Percentiles rank a stretch among this genome's conserved stretches.
Evolutionary conservation across 1,140 invertebrate species (phyloP).

Genomic region (Diprion similis): DNA sequence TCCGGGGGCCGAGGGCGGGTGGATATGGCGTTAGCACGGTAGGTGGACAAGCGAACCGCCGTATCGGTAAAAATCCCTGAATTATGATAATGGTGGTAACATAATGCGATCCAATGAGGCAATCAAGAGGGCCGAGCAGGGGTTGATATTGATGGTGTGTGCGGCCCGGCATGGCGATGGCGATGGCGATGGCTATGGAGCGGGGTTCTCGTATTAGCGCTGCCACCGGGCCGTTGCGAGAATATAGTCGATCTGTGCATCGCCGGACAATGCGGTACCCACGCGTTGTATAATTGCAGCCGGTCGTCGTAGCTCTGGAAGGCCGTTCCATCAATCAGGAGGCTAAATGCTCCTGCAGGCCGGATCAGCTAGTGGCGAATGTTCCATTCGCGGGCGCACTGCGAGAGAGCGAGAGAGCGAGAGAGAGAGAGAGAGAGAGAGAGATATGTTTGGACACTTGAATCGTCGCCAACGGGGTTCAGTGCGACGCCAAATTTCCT

Average conservation of each 20-base stretch:
- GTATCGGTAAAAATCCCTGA: conserved; percentile 51
- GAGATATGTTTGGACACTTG: conserved; percentile 18
- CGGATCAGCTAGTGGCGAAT: neutral
- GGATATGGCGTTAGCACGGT: neutral
- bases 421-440: neutral
- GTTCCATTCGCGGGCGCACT: neutral
- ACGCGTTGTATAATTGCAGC: conserved; percentile 58
- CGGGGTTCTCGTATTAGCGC: conserved; percentile 51
- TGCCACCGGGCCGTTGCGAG: conserved; percentile 36
- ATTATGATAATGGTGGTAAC: conserved; percentile 61
- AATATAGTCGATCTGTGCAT: conserved; percentile 51
- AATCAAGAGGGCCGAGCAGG: conserved; percentile 54
- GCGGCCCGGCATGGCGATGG: conserved; percentile 29
- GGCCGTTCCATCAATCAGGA: conserved; percentile 58
- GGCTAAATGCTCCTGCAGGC: conserved; percentile 39
- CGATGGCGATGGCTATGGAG: conserved; percentile 52
- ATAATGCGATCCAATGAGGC: conserved; percentile 63
- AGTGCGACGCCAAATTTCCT: conserved; percentile 28
- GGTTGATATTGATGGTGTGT: conserved; percentile 31
- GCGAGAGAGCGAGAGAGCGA: neutral
- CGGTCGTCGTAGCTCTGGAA: conserved; percentile 51
- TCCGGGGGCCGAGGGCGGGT: conserved; percentile 37
- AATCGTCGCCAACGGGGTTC: conserved; percentile 21
- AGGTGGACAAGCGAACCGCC: neutral
- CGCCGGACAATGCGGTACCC: conserved; percentile 40